Evolutionary conservation across 1,140 invertebrate genomes (phyloP), one percentile per base, ranked within the genome.

Genomic region (Araneus ventricosus): DNA sequence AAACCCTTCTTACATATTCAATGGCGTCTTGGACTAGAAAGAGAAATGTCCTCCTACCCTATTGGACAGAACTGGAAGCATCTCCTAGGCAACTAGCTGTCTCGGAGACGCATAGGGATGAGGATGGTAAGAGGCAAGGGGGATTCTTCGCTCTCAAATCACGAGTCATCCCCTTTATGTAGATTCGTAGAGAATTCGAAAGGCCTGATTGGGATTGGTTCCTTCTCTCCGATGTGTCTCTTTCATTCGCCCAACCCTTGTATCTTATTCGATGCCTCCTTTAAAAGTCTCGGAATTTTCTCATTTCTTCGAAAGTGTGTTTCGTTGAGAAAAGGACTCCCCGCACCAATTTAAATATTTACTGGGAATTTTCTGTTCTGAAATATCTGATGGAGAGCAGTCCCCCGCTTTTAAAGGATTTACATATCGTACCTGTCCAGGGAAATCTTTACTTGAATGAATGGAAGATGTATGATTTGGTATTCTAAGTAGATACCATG

Each of bases 1-100:
- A 93, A 93, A 93, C 85, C 89, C 91, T 93, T 93, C 91, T 93
- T 93, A 93, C 91, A 93, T 93, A 93, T 93, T 93, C 91, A 93
- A 93, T 93, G 91, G 91, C 91, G 91, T 87, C 91, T 93, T 41
- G 67, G 91, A 92, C 90, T 92, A 85, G n/a, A 86, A 80, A 92
- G 90, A 63, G 80, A 92, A 92, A 92, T 92, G 90, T 92, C 90
- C 90, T 92, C 82, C 82, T 92, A 63, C 85, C 84, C 91, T 22
- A 93, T 93, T 93, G 91, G 91, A 87, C 91, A 88, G 91, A 93
- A 70, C 90, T 86, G 79, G 85, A 52, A 59, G 84, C 82, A 93
- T 93, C 91, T 87, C 91, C 91, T 93, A 84, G 91, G 91, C 91
- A 93, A 93, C 91, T 82, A 93, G 90, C 90, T 85, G 90, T 85